A percentile compares a stretch with the other conserved stretches of the same genome.
These are phyloP conservation scores for Eciton burchellii DNA, from an alignment of 1,140 invertebrate genomes.

Conservation along the genomic window DNA sequence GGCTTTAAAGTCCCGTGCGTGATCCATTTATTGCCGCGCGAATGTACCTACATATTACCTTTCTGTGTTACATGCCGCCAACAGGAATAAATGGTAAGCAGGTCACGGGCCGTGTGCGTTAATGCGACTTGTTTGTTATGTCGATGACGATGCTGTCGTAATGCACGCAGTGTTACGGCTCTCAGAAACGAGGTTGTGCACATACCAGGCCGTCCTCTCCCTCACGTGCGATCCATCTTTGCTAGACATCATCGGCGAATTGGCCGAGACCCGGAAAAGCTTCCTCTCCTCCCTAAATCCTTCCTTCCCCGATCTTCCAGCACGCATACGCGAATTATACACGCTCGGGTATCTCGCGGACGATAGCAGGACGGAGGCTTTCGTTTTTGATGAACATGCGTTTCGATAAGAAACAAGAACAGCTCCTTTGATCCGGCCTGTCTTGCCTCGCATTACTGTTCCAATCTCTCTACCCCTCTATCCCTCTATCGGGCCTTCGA, in stretches of 20 bases:
- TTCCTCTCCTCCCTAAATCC: too few relatives aligned
- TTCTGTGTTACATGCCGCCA: slow-evolving; percentile 82
- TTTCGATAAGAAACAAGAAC: not conserved
- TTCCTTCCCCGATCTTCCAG: slow-evolving; percentile 10
- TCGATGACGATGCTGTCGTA: slow-evolving; percentile 4
- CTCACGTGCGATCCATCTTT: slow-evolving; percentile 31
- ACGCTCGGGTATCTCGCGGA: not conserved
- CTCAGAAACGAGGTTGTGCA: slow-evolving; percentile 68
- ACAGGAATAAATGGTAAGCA: slow-evolving; percentile 85
- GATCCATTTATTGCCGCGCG: slow-evolving; percentile 68
- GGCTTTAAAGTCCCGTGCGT: slow-evolving; percentile 66
- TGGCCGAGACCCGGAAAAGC: slow-evolving; percentile 30
- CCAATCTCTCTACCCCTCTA: not conserved
- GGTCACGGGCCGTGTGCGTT: slow-evolving; percentile 58
- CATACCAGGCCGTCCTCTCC: slow-evolving; percentile 60
- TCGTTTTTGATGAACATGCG: not conserved
- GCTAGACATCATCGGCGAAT: slow-evolving; percentile 28
- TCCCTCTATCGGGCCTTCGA: not conserved
- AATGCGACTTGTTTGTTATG: slow-evolving; percentile 50
- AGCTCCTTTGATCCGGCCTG: not conserved
- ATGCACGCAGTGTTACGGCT: slow-evolving; percentile 17
- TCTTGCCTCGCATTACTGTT: not conserved
- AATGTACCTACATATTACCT: slow-evolving; percentile 66
- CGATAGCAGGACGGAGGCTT: not conserved
- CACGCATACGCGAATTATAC: not conserved